Conservation (phyloP, 2,113 vertebrate species). For the Malurus alboscapulatus region DNA sequence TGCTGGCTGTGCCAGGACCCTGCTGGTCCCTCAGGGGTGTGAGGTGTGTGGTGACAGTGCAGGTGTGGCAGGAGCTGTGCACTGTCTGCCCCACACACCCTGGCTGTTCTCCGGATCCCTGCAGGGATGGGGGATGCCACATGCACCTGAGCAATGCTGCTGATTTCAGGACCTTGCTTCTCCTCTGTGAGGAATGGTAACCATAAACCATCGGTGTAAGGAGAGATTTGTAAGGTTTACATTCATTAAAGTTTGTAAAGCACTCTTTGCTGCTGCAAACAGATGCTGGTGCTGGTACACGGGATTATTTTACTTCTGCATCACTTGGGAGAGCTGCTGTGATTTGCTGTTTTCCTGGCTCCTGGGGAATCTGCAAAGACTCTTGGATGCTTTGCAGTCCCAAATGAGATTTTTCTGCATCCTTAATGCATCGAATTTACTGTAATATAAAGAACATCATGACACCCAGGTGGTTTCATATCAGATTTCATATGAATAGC, state of each 20-base stretch:
- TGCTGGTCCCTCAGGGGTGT: neutral
- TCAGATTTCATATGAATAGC: slow-evolving; percentile 32
- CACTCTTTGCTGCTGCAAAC: neutral
- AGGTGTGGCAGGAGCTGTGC: neutral
- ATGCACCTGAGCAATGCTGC: rapidly evolving
- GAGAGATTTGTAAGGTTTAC: neutral
- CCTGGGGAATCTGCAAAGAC: neutral
- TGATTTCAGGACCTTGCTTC: neutral
- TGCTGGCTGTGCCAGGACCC: neutral
- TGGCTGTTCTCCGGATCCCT: rapidly evolving
- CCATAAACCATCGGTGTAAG: neutral
- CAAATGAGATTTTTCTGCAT: slow-evolving; percentile 49
- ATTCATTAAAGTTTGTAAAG: neutral
- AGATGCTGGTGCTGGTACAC: neutral
- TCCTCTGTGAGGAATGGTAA: neutral
- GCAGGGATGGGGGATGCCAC: rapidly evolving
- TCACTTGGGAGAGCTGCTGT: neutral
- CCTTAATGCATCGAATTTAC: slow-evolving; percentile 55
- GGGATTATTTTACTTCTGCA: neutral
- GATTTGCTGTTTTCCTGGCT: neutral
- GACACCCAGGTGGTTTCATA: slow-evolving; percentile 16
- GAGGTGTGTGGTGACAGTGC: rapidly evolving
- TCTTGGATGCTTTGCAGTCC: neutral
- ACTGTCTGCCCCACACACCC: rapidly evolving
- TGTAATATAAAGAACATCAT: slow-evolving; percentile 15